Evolutionary conservation across 92 coral and sea anemone genomes (phyloP), one percentile per base, ranked within the genome.

Genomic region (Phenganax subtilis): DNA sequence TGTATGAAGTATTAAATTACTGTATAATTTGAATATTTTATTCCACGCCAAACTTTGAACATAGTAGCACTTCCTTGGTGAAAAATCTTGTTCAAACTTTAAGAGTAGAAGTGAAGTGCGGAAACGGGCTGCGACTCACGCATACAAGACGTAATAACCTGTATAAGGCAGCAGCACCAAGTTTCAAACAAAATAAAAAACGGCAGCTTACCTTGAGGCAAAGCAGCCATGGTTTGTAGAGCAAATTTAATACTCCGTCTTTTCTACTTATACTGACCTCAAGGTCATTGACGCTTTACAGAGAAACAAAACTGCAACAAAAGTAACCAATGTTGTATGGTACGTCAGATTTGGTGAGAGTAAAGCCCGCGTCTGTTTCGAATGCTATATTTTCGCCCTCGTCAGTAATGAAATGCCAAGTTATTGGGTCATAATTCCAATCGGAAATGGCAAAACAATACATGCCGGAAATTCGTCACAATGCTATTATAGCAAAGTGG

Each of bases 401-500:
- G 53, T 51, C 14, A 68, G 17, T 10, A 6, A 68, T 68, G 47
- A 65, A 79, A 54, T 59, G 17, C 53, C 74, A 51, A 79, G 55
- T 37, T 37, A 29, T 73, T 60, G 67, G 29, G 7, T 76, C 29
- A 63, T 79, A 51, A 79, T 79, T 74, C 83, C 17, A 79, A 79
- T 51, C 74, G 83, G 83, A 79, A 64, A 67, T 12, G 55, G 37
- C 83, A 51, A 78, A 77, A 79, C 83, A 79, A 79, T 79, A 69
- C 83, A 79, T 9, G 20, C 74, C 83, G 83, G 83, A 79, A 79
- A 61, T 79, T 79, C 83, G 83, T 79, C 83, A 79, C 83, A 61
- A 69, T 79, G 82, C 71, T 54, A 79, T 79, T 79, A 79, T 79
- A 67, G 62, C 65, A 51, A 79, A 79, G 83, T 79, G 83, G 60